Evolutionary conservation across 2,888 invertebrate species (phyloP).

Genomic region (Euproctis similis): DNA sequence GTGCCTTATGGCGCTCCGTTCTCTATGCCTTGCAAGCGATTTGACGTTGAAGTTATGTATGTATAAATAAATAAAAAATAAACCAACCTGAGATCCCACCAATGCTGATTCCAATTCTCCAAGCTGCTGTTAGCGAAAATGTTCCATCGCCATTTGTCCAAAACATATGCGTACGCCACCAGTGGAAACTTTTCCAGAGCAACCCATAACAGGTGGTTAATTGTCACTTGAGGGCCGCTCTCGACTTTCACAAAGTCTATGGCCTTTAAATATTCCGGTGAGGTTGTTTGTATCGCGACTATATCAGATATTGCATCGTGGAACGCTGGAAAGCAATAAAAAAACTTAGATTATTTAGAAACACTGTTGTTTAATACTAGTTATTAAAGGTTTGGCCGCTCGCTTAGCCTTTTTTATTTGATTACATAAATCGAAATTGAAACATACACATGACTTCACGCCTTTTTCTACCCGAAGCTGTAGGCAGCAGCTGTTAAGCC

Average conservation of each 20-base stretch:
- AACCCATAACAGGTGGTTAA: slow-evolving; percentile 61
- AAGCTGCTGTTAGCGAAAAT: slow-evolving; percentile 50
- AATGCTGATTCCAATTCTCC: slow-evolving; percentile 59
- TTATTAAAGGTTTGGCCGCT: no score
- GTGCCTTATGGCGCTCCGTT: no score
- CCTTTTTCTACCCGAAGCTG: no score
- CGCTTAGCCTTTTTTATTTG: no score
- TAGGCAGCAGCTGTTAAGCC: no score
- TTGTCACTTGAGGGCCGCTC: slow-evolving; percentile 43
- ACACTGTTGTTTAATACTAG: no score
- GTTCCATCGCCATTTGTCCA: slow-evolving; percentile 68
- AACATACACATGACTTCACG: no score
- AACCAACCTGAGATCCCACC: slow-evolving; percentile 62
- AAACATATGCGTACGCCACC: slow-evolving; percentile 60
- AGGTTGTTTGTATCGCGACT: slow-evolving; percentile 75
- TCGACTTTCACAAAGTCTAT: slow-evolving; percentile 54
- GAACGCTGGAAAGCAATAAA: slow-evolving; percentile 62
- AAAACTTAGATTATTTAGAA: no score
- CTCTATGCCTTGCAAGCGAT: no score
- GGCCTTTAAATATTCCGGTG: slow-evolving; percentile 63
- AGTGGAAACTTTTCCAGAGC: slow-evolving; percentile 62
- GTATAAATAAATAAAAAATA: no score
- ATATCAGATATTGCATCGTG: slow-evolving; percentile 80
- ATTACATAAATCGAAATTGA: no score
- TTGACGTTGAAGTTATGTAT: no score